Evolutionary conservation across 2,888 invertebrate species (phyloP), one percentile per base, ranked within the genome.

Genomic region (Pardosa pseudoannulata): DNA sequence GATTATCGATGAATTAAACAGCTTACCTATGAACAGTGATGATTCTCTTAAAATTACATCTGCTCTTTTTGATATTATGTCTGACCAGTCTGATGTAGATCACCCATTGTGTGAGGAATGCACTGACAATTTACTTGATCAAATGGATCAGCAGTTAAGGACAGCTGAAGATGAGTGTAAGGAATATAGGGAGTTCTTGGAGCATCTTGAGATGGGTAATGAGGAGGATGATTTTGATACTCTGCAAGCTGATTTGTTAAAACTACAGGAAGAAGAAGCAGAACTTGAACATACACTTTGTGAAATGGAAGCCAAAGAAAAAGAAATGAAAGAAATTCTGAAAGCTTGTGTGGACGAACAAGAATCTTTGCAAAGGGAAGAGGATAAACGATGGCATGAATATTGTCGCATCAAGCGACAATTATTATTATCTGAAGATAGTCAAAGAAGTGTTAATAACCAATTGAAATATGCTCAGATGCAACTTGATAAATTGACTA

Each of bases 61-160:
- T 16, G 95, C 95, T 56, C 92, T 98, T 78, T 98, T 97, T 91
- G 98, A 98, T 92, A 94, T 96, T 88, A 92, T 98, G 76, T 98
- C 98, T 27, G 96, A 96, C 76, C 97, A 96, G 91, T 97, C 98
- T 0, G 96, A 96, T 91, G 95, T 98, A 0, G 98, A 98, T 92
- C 98, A 98, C 93, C 98, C 98, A 0, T 92, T 98, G 16, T 98
- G 98, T 91, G 97, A 97, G 92, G 98, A 98, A 92, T 98, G 98
- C 91, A 96, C 97, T 0, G 98, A 98, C 91, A 95, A 95, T 6
- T 93, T 98, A 88, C 92, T 98, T 89, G 96, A 97, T 91, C 93
- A 96, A 62, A 95, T 98, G 94, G 97, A 97, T 90, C 95, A 96
- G 88, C 96, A 98, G 91, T 93, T 98, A 73, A 94, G 91, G 78